Evolutionary conservation across 2,888 invertebrate genomes (phyloP).

Genomic region (Tinea trinotella): DNA sequence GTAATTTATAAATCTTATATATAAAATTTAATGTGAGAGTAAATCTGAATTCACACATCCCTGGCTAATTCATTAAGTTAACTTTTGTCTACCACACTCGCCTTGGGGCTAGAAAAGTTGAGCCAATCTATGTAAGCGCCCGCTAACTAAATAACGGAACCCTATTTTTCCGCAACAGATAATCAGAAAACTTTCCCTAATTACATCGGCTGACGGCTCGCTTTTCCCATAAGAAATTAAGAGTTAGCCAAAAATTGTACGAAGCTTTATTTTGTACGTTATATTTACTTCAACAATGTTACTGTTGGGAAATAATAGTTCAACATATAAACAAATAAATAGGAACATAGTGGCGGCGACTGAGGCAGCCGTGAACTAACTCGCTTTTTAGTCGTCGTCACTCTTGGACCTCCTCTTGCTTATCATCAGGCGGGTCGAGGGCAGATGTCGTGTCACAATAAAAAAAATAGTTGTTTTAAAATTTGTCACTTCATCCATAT

Average conservation of each 20-base stretch:
- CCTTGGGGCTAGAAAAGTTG: slow-evolving; percentile 1
- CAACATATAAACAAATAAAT: no score
- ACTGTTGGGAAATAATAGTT: background rate
- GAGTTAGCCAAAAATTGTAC: background rate
- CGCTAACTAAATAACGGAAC: slow-evolving; percentile 14
- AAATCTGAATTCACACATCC: background rate
- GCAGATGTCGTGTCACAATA: no score
- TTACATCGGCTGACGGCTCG: slow-evolving; percentile 35
- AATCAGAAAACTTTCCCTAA: slow-evolving; percentile 68
- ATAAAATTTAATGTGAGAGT: no score
- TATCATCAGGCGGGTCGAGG: no score
- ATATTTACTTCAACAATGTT: background rate
- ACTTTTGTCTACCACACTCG: background rate
- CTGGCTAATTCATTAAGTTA: background rate
- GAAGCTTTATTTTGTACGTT: background rate
- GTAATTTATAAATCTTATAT: no score
- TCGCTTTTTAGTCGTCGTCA: no score
- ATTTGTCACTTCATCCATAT: no score
- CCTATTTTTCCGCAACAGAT: slow-evolving; percentile 34
- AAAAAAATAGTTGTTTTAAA: no score
- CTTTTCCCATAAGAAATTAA: background rate
- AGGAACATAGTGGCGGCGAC: no score
- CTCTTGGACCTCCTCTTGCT: no score
- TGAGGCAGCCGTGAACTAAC: no score
- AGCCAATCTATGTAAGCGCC: slow-evolving; percentile 16